Evolutionary conservation across 64 coral and sea anemone genomes (phyloP).

Genomic region (Montipora foliosa): DNA sequence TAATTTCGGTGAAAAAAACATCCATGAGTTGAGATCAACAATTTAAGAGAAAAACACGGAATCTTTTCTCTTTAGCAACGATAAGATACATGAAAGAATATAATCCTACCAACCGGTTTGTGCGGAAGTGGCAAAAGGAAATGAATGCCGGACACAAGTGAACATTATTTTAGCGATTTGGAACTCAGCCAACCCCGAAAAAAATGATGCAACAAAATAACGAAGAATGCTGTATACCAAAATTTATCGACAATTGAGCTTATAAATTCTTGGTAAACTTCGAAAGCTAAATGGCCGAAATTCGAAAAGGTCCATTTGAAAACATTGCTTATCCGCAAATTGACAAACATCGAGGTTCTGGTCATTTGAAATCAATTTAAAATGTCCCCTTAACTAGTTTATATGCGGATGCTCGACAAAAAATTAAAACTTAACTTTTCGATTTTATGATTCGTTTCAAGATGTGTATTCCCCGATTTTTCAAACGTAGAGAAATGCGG

Average conservation of each 20-base stretch:
- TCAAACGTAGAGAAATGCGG: no score
- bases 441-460: not conserved
- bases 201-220: not conserved
- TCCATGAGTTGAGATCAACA: not conserved
- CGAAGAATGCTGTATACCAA: no score
- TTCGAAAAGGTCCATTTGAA: no score
- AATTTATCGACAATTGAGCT: not conserved
- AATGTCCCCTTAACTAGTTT: not conserved
- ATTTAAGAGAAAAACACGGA: not conserved
- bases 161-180: not conserved
- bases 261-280: not conserved
- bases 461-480: not conserved
- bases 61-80: not conserved
- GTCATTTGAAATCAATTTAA: conserved; percentile 3
- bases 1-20: not conserved
- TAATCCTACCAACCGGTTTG: not conserved
- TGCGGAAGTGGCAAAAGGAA: not conserved
- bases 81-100: not conserved
- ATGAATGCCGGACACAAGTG: not conserved
- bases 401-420: not conserved
- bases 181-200: not conserved
- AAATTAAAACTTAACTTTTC: not conserved
- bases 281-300: no score
- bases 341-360: not conserved
- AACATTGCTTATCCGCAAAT: not conserved